A percentile compares a stretch with the other conserved stretches of the same genome.
Conservation (phyloP, 92 coral and sea anemone species). For the Chrysogorgia sp. region DNA sequence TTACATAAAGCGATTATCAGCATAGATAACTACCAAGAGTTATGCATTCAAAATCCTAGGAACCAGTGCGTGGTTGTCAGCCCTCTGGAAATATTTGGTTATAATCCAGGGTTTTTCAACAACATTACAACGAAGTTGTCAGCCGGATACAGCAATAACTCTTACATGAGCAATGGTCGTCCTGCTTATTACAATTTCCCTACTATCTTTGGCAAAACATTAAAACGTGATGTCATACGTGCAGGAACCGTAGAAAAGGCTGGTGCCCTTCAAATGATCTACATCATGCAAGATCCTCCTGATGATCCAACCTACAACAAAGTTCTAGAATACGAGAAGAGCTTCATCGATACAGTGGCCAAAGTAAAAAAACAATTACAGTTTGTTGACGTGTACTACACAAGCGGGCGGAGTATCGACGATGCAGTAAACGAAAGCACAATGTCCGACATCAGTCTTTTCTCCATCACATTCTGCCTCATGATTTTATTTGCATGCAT, state of each 20-base stretch:
- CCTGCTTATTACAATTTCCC: conserved; percentile 58
- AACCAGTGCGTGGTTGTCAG: conserved; percentile 30
- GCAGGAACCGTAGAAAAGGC: conserved; percentile 54
- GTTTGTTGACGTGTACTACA: conserved; percentile 37
- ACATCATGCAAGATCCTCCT: conserved; percentile 53
- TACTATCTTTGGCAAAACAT: conserved; percentile 56
- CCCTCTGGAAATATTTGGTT: conserved; percentile 30
- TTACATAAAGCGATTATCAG: conserved; percentile 57
- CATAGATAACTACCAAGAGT: conserved; percentile 51
- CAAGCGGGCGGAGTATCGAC: conserved; percentile 46
- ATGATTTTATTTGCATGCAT: conserved; percentile 48
- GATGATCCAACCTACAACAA: conserved; percentile 37
- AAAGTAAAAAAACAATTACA: conserved; percentile 16
- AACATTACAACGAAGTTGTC: conserved; percentile 7
- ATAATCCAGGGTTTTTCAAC: background rate
- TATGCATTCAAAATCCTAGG: conserved; percentile 55
- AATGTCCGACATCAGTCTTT: conserved; percentile 43
- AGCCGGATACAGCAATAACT: conserved; percentile 11
- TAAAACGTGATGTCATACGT: conserved; percentile 1
- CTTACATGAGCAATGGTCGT: conserved; percentile 58
- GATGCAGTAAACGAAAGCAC: conserved; percentile 57
- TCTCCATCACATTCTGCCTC: conserved; percentile 31
- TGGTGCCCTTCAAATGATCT: conserved; percentile 68
- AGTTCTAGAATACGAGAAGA: conserved; percentile 23
- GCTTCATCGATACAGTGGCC: background rate